These are phyloP conservation scores for Oryctes rhinoceros DNA, from an alignment of 1,140 invertebrate genomes.

Conservation along the genomic window DNA sequence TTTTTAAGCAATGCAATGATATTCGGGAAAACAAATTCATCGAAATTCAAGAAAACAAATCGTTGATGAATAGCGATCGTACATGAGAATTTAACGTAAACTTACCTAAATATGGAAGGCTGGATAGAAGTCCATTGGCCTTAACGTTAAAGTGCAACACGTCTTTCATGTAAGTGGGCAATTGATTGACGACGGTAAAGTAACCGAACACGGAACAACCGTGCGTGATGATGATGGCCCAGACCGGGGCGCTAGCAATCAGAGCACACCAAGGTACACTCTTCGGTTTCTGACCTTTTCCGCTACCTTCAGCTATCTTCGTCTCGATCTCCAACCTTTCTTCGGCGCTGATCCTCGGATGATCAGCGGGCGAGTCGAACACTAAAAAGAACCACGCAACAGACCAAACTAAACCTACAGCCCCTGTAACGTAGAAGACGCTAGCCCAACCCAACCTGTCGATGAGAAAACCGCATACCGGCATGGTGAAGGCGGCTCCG, in stretches of 20 bases:
- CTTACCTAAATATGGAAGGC: constrained; percentile 81
- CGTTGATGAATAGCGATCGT: neutral
- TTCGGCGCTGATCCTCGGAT: constrained; percentile 83
- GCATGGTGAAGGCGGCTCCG: constrained; percentile 84
- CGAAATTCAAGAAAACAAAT: neutral
- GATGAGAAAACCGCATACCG: constrained; percentile 81
- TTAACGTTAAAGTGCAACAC: constrained; percentile 89
- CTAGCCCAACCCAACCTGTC: constrained; percentile 82
- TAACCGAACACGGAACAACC: constrained; percentile 93
- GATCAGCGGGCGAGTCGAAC: constrained; percentile 84
- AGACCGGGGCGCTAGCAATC: constrained; percentile 84
- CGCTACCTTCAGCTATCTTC: constrained; percentile 67
- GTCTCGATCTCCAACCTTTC: constrained; percentile 84
- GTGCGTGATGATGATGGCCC: constrained; percentile 92
- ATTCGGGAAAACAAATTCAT: no score
- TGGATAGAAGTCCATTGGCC: constrained; percentile 84
- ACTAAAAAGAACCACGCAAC: constrained; percentile 84
- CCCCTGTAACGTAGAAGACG: constrained; percentile 85
- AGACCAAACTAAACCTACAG: constrained; percentile 82
- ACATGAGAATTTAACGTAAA: constrained; percentile 38
- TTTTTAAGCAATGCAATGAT: no score
- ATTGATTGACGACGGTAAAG: constrained; percentile 92
- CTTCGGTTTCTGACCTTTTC: constrained; percentile 64
- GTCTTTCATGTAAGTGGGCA: constrained; percentile 93
- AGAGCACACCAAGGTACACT: constrained; percentile 83